Evolutionary conservation across 2,797 vertebrate genomes (phyloP).

Genomic region (Argya squamiceps): DNA sequence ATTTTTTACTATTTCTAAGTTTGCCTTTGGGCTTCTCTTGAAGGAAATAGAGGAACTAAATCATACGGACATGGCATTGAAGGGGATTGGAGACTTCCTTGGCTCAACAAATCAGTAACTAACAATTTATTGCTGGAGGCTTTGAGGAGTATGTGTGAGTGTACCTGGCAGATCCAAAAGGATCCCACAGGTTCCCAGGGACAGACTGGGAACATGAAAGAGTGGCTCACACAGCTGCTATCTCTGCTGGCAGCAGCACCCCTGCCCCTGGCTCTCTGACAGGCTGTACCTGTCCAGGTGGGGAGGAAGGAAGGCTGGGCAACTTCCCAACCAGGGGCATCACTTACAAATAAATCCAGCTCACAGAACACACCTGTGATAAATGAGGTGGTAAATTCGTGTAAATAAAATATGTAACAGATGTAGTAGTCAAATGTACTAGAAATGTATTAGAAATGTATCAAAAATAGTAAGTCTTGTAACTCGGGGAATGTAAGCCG

Average conservation of each 20-base stretch:
- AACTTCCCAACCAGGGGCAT: background rate
- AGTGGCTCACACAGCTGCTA: conserved; percentile 70
- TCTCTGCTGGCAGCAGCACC: conserved; percentile 66
- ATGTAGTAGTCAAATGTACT: too few relatives aligned
- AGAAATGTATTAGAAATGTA: too few relatives aligned
- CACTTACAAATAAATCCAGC: background rate
- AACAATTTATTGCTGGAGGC: conserved; percentile 60
- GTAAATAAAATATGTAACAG: too few relatives aligned
- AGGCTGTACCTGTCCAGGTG: conserved; percentile 81
- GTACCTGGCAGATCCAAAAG: conserved; percentile 63
- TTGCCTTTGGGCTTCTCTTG: background rate
- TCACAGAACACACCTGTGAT: background rate
- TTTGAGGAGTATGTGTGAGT: conserved; percentile 72
- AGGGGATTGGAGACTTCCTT: background rate
- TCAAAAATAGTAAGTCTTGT: too few relatives aligned
- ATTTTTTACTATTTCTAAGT: background rate
- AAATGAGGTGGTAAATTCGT: too few relatives aligned
- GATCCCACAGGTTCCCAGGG: conserved; percentile 70
- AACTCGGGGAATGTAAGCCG: too few relatives aligned
- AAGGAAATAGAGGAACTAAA: background rate
- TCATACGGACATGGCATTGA: background rate
- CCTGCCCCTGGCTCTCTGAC: conserved; percentile 78
- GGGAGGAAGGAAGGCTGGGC: background rate
- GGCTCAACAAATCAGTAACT: background rate
- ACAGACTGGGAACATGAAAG: conserved; percentile 74